Percentiles rank a stretch among this genome's conserved stretches.
phyloP scores from a whole-genome alignment of 2,888 invertebrate genomes.

The Zygogramma bicolorata region DNA sequence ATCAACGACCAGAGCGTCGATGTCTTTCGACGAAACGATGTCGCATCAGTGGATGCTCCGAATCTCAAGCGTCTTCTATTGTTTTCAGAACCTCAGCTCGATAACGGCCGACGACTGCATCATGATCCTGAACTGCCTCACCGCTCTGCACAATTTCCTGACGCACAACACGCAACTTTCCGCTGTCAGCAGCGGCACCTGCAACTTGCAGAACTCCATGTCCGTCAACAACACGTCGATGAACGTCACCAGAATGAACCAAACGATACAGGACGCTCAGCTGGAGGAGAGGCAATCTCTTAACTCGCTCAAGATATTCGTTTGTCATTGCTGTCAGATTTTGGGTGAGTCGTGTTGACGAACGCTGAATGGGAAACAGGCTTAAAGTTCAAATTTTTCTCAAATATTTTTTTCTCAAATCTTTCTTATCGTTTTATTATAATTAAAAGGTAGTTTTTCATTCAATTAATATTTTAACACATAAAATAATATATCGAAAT shows the following conservation, averaged over 20 bases:
- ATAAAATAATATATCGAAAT: no score
- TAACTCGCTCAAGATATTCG: slow-evolving; percentile 76
- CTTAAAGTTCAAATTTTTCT: no score
- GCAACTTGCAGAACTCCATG: slow-evolving; percentile 32
- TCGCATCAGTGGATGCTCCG: no score
- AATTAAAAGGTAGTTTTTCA: no score
- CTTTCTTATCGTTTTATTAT: no score
- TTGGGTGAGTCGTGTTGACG: slow-evolving; percentile 69
- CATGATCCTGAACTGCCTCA: slow-evolving; percentile 80
- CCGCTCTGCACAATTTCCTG: slow-evolving; percentile 81
- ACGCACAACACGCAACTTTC: slow-evolving; percentile 74
- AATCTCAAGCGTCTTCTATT: no score
- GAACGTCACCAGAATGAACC: slow-evolving; percentile 49
- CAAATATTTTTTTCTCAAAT: no score
- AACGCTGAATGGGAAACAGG: no score
- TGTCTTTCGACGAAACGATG: no score
- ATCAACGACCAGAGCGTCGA: no score
- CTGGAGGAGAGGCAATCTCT: slow-evolving; percentile 82
- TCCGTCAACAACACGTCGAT: slow-evolving; percentile 47
- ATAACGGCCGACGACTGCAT: slow-evolving; percentile 79
- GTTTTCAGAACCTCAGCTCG: slow-evolving; percentile 74
- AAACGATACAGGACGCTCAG: slow-evolving; percentile 67
- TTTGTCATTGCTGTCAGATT: slow-evolving; percentile 86
- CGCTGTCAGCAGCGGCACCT: slow-evolving; percentile 12
- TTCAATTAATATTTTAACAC: no score